These are phyloP conservation scores for Byasa hedistus DNA, from an alignment of 2,888 invertebrate species.

Conservation along the genomic window DNA sequence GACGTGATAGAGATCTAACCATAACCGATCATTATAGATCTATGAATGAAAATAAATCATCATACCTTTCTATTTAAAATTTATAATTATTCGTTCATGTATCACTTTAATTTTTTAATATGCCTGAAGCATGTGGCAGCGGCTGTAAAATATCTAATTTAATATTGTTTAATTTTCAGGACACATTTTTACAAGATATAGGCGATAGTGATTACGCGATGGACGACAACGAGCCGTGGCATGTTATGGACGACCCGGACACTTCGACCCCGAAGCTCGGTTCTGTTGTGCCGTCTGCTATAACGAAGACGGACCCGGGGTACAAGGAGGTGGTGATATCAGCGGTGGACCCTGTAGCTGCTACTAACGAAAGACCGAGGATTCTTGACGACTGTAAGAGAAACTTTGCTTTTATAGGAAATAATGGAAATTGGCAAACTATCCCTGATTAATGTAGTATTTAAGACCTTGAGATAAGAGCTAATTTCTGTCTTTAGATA, in stretches of 20 bases:
- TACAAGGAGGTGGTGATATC: conserved; percentile 48
- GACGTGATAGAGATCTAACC: too few relatives aligned
- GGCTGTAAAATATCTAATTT: too few relatives aligned
- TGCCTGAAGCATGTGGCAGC: too few relatives aligned
- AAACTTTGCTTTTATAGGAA: not conserved
- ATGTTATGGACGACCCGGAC: conserved; percentile 46
- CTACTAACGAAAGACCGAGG: conserved; percentile 64
- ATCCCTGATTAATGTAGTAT: too few relatives aligned
- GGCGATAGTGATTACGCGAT: conserved; percentile 49
- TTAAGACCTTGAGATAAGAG: too few relatives aligned
- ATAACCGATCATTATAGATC: too few relatives aligned
- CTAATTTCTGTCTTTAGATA: not conserved
- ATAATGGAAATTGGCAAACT: too few relatives aligned
- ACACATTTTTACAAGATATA: conserved; percentile 31
- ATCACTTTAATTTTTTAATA: too few relatives aligned
- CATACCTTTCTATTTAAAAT: too few relatives aligned
- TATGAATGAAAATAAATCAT: too few relatives aligned
- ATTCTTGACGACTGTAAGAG: conserved; percentile 64
- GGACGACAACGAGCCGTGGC: conserved; percentile 54
- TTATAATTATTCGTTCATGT: too few relatives aligned
- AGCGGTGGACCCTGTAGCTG: conserved; percentile 59
- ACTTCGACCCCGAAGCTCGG: conserved; percentile 46
- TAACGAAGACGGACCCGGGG: conserved; percentile 45
- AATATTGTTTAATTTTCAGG: conserved; percentile 32
- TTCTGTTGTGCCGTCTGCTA: conserved; percentile 57